A percentile compares a stretch with the other conserved stretches of the same genome.
These are phyloP conservation scores for Callipepla squamata DNA, from an alignment of 2,113 vertebrate species.

Conservation along the genomic window DNA sequence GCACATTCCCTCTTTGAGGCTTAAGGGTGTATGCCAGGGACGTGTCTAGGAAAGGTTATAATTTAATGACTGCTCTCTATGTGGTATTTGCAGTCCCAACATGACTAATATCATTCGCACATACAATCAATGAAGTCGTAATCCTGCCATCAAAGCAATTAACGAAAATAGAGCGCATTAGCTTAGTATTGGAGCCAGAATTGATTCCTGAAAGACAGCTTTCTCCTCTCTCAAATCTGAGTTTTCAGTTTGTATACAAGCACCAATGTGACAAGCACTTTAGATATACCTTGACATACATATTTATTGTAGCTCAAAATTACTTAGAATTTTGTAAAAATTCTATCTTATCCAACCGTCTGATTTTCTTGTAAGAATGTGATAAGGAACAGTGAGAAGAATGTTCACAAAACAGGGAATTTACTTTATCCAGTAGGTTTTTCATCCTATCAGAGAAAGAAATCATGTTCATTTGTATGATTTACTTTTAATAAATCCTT, in stretches of 20 bases:
- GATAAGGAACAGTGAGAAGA: background rate
- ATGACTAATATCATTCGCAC: slow-evolving; percentile 15
- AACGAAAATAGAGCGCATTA: slow-evolving; percentile 47
- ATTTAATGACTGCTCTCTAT: background rate
- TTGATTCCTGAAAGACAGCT: slow-evolving; percentile 5
- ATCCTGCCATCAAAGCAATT: slow-evolving; percentile 37
- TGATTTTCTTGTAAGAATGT: slow-evolving; percentile 33
- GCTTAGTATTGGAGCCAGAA: background rate
- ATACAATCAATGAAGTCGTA: slow-evolving; percentile 41
- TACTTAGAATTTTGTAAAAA: slow-evolving; percentile 27
- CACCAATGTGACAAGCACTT: background rate
- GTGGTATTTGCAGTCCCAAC: slow-evolving; percentile 14
- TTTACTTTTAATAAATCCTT: slow-evolving; percentile 56
- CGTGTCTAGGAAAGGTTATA: background rate
- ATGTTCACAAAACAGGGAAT: background rate
- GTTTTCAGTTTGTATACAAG: background rate
- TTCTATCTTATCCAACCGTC: background rate
- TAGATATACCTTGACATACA: background rate
- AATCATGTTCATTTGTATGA: slow-evolving; percentile 47
- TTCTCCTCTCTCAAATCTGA: background rate
- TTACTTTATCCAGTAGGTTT: slow-evolving; percentile 51
- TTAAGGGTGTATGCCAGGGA: background rate
- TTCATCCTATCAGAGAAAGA: slow-evolving; percentile 47
- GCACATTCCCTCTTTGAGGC: background rate
- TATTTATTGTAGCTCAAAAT: slow-evolving; percentile 44